Conservation (phyloP, 2,797 vertebrate genomes). For the Sebastes kiyomatsui region DNA sequence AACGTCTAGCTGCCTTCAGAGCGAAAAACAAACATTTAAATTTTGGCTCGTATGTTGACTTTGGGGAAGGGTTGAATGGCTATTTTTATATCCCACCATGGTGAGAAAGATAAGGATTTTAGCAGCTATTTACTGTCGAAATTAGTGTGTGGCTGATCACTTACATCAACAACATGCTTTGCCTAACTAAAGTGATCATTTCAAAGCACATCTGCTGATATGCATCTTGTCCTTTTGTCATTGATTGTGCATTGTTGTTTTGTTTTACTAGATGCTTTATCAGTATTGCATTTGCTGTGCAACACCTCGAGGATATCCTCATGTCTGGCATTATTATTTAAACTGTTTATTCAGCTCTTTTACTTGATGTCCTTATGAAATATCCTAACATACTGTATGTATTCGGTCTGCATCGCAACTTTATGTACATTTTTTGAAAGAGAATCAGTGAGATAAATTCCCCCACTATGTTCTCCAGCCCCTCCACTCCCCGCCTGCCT, state of each 20-base stretch:
- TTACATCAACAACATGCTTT: not conserved
- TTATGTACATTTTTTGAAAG: not conserved
- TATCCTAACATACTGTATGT: not conserved
- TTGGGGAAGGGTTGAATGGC: not conserved
- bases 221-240: conserved; percentile 4
- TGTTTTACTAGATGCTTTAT: conserved; percentile 10
- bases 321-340: conserved; percentile 18
- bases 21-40: not conserved
- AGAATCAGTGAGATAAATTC: not conserved
- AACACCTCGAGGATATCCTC: not conserved
- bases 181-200: not conserved
- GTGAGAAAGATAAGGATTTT: conserved; percentile 11
- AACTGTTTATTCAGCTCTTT: conserved; percentile 7
- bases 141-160: not conserved
- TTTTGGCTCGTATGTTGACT: conserved; percentile 6
- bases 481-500: not conserved
- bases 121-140: not conserved
- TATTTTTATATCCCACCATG: conserved; percentile 16
- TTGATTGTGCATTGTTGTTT: conserved; percentile 2
- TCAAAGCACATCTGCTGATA: conserved; percentile 15
- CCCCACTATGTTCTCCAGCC: not conserved
- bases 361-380: not conserved
- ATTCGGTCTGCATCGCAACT: not conserved
- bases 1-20: not conserved
- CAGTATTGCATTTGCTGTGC: conserved; percentile 13